Evolutionary conservation across 2,113 vertebrate genomes (phyloP).

Genomic region (Takifugu flavidus): DNA sequence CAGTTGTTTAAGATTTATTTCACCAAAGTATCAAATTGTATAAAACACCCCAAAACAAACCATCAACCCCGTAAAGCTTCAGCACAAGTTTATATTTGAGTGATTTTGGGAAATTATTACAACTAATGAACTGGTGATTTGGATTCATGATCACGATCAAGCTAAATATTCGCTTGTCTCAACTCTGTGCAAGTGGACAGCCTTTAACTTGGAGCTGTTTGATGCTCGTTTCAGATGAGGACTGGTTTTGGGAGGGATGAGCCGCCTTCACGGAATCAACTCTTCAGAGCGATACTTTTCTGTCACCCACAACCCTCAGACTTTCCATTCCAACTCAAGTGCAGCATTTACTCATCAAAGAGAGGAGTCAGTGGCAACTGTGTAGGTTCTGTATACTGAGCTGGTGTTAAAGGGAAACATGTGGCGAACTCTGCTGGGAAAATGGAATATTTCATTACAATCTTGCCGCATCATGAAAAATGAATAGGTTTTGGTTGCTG

Average conservation of each 20-base stretch:
- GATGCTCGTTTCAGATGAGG: background rate
- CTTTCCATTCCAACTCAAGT: constrained; percentile 30
- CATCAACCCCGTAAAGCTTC: no score
- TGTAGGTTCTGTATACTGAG: background rate
- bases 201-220: no score
- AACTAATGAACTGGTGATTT: no score
- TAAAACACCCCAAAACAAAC: no score
- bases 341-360: constrained; percentile 25
- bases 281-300: constrained; percentile 6
- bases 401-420: constrained; percentile 3
- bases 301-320: constrained; percentile 11
- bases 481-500: constrained; percentile 5
- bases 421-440: background rate
- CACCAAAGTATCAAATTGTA: no score
- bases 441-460: background rate
- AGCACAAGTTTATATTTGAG: no score
- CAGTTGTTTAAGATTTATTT: no score
- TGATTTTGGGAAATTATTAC: no score
- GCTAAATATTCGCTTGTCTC: no score
- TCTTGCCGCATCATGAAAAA: constrained; percentile 4
- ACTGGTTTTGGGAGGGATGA: background rate
- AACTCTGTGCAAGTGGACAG: no score
- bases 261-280: constrained; percentile 11
- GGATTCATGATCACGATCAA: no score
- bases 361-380: constrained; percentile 2